A percentile compares a stretch with the other conserved stretches of the same genome.
phyloP scores from a whole-genome alignment of 2,797 vertebrate genomes.

The Aplochiton taeniatus region DNA sequence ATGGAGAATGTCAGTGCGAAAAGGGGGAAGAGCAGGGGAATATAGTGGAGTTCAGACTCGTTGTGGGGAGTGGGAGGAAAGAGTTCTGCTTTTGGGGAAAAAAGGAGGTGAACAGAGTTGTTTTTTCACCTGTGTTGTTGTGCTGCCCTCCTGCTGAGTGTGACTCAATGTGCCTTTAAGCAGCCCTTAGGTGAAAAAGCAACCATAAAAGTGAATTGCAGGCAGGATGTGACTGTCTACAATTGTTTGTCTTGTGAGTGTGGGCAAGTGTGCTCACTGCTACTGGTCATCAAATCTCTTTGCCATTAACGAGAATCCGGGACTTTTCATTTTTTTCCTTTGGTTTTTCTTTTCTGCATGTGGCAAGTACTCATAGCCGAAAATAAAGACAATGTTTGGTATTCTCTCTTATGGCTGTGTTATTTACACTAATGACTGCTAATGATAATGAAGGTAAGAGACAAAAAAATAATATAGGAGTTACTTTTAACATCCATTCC shows the following conservation, averaged over 20 bases:
- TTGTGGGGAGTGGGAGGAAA: background rate
- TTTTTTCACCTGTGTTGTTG: constrained; percentile 10
- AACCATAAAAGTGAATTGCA: constrained; percentile 56
- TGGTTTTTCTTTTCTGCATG: constrained; percentile 6
- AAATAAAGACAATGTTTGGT: too few species aligned
- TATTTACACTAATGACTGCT: too few species aligned
- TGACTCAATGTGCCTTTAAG: constrained; percentile 42
- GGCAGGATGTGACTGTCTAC: constrained; percentile 56
- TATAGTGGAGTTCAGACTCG: background rate
- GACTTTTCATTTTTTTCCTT: constrained; percentile 18
- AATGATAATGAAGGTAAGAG: too few species aligned
- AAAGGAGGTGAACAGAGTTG: background rate
- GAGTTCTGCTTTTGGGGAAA: constrained; percentile 18
- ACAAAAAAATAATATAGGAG: background rate
- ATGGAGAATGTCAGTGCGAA: constrained; percentile 27
- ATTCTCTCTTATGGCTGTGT: too few species aligned
- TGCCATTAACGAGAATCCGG: background rate
- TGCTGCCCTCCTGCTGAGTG: constrained; percentile 47
- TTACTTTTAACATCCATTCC: constrained; percentile 46
- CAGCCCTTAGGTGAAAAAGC: constrained; percentile 65
- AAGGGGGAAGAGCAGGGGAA: background rate
- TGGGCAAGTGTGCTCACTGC: constrained; percentile 13
- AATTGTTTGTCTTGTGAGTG: constrained; percentile 22
- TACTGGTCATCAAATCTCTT: constrained; percentile 19
- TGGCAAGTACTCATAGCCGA: constrained; percentile 1